Percentiles rank a stretch among this genome's conserved stretches.
phyloP scores from a whole-genome alignment of 1,140 invertebrate genomes.

The Tyrophagus putrescentiae region DNA sequence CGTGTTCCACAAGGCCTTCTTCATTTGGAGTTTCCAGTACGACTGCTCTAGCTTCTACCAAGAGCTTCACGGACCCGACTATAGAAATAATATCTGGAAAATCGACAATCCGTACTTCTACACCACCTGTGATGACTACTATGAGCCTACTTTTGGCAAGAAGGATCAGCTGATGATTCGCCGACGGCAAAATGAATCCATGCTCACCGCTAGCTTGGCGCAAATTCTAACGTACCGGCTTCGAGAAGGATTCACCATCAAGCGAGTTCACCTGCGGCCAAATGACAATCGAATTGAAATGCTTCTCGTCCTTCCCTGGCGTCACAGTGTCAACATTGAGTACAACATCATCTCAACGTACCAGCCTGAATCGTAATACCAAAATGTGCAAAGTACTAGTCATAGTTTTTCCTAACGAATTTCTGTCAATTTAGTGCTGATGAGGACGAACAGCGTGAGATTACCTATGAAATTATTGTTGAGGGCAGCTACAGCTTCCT shows the following conservation, averaged over 20 bases:
- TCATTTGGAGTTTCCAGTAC: slow-evolving; percentile 2
- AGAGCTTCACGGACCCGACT: not conserved
- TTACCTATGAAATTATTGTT: slow-evolving; percentile 25
- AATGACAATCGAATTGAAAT: slow-evolving; percentile 48
- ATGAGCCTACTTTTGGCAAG: not conserved
- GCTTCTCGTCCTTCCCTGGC: slow-evolving; percentile 53
- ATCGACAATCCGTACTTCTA: slow-evolving; percentile 42
- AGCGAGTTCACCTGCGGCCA: slow-evolving; percentile 39
- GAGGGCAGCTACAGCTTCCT: slow-evolving; percentile 50
- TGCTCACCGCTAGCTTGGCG: slow-evolving; percentile 46
- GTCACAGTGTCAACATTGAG: slow-evolving; percentile 54
- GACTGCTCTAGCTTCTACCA: not conserved
- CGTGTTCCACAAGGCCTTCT: slow-evolving; percentile 7
- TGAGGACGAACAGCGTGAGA: slow-evolving; percentile 7
- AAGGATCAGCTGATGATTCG: slow-evolving; percentile 20
- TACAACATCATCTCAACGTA: slow-evolving; percentile 48
- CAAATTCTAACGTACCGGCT: slow-evolving; percentile 57
- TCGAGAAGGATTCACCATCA: slow-evolving; percentile 60
- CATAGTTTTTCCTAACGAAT: slow-evolving; percentile 11
- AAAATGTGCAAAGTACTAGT: slow-evolving; percentile 27
- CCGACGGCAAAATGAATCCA: slow-evolving; percentile 48
- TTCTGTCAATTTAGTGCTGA: slow-evolving; percentile 8
- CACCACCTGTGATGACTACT: slow-evolving; percentile 28
- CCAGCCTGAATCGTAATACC: slow-evolving; percentile 43
- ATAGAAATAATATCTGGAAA: not conserved